A percentile compares a stretch with the other conserved stretches of the same genome.
Evolutionary conservation across 2,797 vertebrate species (phyloP).

Genomic region (Apogon hyalosoma): DNA sequence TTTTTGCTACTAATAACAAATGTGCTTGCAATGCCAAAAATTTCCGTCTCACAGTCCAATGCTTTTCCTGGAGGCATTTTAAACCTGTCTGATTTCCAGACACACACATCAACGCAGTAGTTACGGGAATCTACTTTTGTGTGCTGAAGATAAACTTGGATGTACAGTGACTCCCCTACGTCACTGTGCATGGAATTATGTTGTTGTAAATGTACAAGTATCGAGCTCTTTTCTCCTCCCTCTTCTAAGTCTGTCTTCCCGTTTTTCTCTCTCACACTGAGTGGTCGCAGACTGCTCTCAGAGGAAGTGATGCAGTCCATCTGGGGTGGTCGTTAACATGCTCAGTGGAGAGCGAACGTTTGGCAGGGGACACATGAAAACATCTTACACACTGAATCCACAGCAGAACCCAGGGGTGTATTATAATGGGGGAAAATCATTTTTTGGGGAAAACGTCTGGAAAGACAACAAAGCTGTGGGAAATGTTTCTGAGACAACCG

Average conservation of each 20-base stretch:
- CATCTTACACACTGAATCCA: constrained; percentile 53
- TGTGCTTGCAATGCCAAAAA: no score
- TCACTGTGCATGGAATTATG: constrained; percentile 1
- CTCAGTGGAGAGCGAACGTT: constrained; percentile 52
- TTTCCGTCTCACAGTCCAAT: no score
- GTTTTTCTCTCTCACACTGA: constrained; percentile 46
- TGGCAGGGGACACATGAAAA: constrained; percentile 72
- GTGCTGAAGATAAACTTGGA: constrained; percentile 3
- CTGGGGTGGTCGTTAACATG: constrained; percentile 75
- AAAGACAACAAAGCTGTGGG: constrained; percentile 74
- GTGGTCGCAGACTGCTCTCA: constrained; percentile 46
- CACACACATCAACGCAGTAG: not conserved
- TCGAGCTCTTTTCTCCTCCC: constrained; percentile 12
- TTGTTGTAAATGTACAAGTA: constrained; percentile 32
- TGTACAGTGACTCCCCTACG: not conserved
- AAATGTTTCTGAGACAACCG: constrained; percentile 63
- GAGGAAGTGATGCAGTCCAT: constrained; percentile 73
- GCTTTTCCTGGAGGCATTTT: no score
- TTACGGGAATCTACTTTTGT: constrained; percentile 8
- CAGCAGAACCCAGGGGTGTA: constrained; percentile 61
- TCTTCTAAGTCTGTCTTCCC: not conserved
- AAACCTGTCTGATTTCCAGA: no score
- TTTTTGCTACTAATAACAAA: no score
- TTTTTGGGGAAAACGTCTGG: constrained; percentile 53
- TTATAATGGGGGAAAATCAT: constrained; percentile 54